A percentile compares a stretch with the other conserved stretches of the same genome.
phyloP scores from a whole-genome alignment of 2,888 invertebrate genomes.

The Aphidius colemani region DNA sequence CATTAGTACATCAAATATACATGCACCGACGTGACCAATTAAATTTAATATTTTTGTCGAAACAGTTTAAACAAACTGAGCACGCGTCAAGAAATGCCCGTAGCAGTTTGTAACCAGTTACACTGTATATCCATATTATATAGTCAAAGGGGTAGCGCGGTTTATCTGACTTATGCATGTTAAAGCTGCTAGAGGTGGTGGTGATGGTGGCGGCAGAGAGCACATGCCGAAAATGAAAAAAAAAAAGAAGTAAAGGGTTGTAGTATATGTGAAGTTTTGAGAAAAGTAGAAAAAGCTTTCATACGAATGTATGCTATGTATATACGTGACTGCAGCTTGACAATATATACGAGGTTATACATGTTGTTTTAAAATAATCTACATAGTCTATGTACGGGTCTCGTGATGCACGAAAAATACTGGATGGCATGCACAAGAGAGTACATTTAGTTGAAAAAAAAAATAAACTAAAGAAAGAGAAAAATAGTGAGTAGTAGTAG shows the following conservation, averaged over 20 bases:
- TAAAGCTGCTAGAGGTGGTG: conserved; percentile 38
- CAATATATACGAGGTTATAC: conserved; percentile 13
- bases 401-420: conserved; percentile 23
- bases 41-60: too few species aligned
- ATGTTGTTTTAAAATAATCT: conserved; percentile 22
- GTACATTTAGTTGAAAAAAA: conserved; percentile 30
- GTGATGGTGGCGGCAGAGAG: conserved; percentile 19
- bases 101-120: conserved; percentile 19
- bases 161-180: conserved; percentile 49
- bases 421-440: conserved; percentile 32
- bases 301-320: neutral
- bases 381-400: conserved; percentile 10
- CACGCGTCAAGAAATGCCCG: conserved; percentile 10
- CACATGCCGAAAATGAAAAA: conserved; percentile 19
- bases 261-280: conserved; percentile 7
- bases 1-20: too few species aligned
- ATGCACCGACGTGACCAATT: too few species aligned
- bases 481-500: too few species aligned
- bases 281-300: conserved; percentile 15
- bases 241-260: conserved; percentile 8
- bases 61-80: too few species aligned
- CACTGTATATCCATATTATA: conserved; percentile 3
- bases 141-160: too few species aligned
- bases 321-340: conserved; percentile 13
- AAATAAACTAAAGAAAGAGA: too few species aligned